Percentiles rank a stretch among this genome's conserved stretches.
These are phyloP conservation scores for Parnassius smintheus DNA, from an alignment of 2,888 invertebrate genomes.

Conservation along the genomic window DNA sequence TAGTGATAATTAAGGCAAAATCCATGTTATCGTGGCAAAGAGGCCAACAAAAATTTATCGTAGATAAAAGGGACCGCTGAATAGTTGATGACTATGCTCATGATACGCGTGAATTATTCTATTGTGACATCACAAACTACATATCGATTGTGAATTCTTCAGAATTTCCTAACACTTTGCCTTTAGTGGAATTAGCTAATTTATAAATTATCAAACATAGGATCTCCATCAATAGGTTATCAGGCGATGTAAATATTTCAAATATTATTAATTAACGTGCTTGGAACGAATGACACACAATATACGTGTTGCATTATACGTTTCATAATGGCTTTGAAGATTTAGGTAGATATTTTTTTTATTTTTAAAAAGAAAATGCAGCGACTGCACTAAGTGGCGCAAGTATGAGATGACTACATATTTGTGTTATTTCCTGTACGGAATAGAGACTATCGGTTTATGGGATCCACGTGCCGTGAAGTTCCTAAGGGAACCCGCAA, in stretches of 20 bases:
- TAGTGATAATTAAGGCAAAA: too few relatives aligned
- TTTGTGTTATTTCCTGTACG: too few relatives aligned
- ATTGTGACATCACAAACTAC: not conserved
- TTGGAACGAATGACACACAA: conserved; percentile 9
- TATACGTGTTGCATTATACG: too few relatives aligned
- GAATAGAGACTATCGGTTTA: too few relatives aligned
- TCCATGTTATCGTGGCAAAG: conserved; percentile 3
- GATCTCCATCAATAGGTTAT: conserved; percentile 10
- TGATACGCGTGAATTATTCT: not conserved
- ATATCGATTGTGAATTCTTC: not conserved
- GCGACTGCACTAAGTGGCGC: too few relatives aligned
- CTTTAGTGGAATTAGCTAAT: conserved; percentile 6
- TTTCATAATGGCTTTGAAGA: too few relatives aligned
- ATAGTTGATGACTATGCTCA: not conserved
- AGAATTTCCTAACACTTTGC: conserved; percentile 9
- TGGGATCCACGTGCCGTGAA: too few relatives aligned
- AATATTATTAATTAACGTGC: not conserved
- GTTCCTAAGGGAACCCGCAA: too few relatives aligned
- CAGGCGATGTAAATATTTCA: conserved; percentile 6
- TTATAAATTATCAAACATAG: conserved; percentile 9
- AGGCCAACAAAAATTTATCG: conserved; percentile 27
- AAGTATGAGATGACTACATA: too few relatives aligned
- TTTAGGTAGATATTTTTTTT: too few relatives aligned
- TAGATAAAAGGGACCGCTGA: conserved; percentile 21
- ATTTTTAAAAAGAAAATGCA: too few relatives aligned